Evolutionary conservation across 1,140 invertebrate genomes (phyloP), one percentile per base, ranked within the genome.

Genomic region (Leptinotarsa texana): DNA sequence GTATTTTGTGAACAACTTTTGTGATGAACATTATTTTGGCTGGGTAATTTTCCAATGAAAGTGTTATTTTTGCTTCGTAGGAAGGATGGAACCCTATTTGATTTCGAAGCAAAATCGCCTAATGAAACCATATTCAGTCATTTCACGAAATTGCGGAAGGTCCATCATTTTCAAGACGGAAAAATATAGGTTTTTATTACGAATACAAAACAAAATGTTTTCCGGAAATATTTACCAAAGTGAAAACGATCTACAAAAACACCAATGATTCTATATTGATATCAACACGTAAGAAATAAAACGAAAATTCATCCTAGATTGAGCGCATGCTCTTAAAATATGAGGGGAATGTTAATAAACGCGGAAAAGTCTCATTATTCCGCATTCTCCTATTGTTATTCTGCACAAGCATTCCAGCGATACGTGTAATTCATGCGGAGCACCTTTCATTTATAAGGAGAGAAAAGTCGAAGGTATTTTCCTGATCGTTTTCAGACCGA

Each of bases 401-500:
- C 66, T n/a, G 66, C 66, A 68, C 66, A 4, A 18, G 33, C 66
- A 68, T 68, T 68, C 66, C 66, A 42, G 66, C 66, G 66, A 68
- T 21, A 68, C 66, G 66, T 68, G 66, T 68, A 68, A 68, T 68
- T 68, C n/a, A 68, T 68, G 33, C 24, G 24, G 63, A 17, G 61
- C 27, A 22, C 17, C 22, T 63, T 42, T n/a, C 42, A 62, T 42
- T 49, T 66, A 66, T 22, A 65, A 18, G 47, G n/a, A 24, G 22
- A 17, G 61, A 72, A n/a, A 72, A 15, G 48, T 11, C 47, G 11
- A 69, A 69, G 48, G 66, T 17, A 74, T 47, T 27, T 27, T 22
- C 24, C 22, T 47, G 68, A 63, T 72, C 68, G 69, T 75, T 75
- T 72, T 62, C 69, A 57, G 21, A 33, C 73, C 51, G 67, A 70